phyloP scores from a whole-genome alignment of 2,888 invertebrate genomes.

The Archips crataeganus region DNA sequence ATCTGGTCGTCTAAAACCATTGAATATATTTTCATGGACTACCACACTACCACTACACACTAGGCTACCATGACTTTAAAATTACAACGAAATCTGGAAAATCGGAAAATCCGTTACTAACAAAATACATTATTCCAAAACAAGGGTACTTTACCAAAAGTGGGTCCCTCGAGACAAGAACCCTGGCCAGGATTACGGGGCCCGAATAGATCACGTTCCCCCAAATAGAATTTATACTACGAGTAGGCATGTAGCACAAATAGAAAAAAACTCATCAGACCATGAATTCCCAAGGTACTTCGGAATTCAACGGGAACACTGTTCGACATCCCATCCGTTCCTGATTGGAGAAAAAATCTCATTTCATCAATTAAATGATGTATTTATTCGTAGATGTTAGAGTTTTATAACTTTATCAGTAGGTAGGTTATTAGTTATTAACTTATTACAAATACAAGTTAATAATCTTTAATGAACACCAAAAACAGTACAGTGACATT shows the following conservation, averaged over 20 bases:
- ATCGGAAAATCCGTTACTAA: slow-evolving; percentile 25
- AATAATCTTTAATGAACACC: too few species aligned
- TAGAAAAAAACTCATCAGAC: slow-evolving; percentile 9
- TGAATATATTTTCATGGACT: too few species aligned
- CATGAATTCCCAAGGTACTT: neutral
- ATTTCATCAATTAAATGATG: neutral
- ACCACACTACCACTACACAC: too few species aligned
- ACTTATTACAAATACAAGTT: too few species aligned
- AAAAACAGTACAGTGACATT: too few species aligned
- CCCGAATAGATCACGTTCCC: neutral
- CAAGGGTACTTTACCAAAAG: slow-evolving; percentile 34
- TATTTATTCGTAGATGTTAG: neutral
- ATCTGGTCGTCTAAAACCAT: too few species aligned
- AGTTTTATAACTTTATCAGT: too few species aligned
- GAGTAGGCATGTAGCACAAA: slow-evolving; percentile 7
- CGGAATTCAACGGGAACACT: neutral
- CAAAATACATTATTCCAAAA: slow-evolving; percentile 36
- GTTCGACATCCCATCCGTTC: neutral
- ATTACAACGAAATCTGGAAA: slow-evolving; percentile 14
- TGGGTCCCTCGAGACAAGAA: slow-evolving; percentile 16
- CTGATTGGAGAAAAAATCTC: neutral
- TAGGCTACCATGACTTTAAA: neutral
- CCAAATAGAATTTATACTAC: slow-evolving; percentile 31
- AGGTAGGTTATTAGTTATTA: too few species aligned
- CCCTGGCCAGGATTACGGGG: neutral